These are phyloP conservation scores for Oncorhynchus masou DNA, from an alignment of 2,113 vertebrate genomes.

Conservation along the genomic window DNA sequence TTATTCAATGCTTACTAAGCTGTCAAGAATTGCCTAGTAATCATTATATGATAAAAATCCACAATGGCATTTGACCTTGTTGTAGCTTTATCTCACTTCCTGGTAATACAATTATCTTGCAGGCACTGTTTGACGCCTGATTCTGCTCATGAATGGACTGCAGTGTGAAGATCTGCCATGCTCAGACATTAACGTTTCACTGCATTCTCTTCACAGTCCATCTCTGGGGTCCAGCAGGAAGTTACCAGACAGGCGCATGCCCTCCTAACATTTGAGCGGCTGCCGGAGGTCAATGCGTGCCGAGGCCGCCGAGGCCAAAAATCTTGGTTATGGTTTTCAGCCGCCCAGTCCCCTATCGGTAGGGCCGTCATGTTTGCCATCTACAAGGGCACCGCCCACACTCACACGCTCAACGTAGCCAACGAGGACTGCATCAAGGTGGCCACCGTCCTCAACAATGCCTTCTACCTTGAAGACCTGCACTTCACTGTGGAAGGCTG, in stretches of 20 bases:
- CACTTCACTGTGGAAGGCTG: slow-evolving; percentile 93
- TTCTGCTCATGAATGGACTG: slow-evolving; percentile 56
- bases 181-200: slow-evolving; percentile 66
- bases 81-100: no score
- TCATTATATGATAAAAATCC: no score
- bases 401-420: slow-evolving; percentile 92
- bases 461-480: slow-evolving; percentile 94
- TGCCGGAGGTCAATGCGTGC: slow-evolving; percentile 89
- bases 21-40: no score
- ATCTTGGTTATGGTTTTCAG: slow-evolving; percentile 96
- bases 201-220: slow-evolving; percentile 79
- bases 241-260: slow-evolving; percentile 89
- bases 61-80: no score
- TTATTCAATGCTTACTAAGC: no score
- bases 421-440: slow-evolving; percentile 98
- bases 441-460: slow-evolving; percentile 93
- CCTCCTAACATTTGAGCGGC: slow-evolving; percentile 89
- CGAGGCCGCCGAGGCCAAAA: slow-evolving; percentile 77
- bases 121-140: slow-evolving; percentile 40
- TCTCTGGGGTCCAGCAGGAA: slow-evolving; percentile 96
- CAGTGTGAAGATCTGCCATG: slow-evolving; percentile 59
- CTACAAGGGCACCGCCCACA: slow-evolving; percentile 91
- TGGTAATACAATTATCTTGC: slow-evolving; percentile 49
- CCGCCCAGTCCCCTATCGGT: slow-evolving; percentile 90
- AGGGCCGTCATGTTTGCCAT: slow-evolving; percentile 96